Evolutionary conservation across 2,888 invertebrate genomes (phyloP), one percentile per base, ranked within the genome.

Genomic region (Neoascia interrupta): DNA sequence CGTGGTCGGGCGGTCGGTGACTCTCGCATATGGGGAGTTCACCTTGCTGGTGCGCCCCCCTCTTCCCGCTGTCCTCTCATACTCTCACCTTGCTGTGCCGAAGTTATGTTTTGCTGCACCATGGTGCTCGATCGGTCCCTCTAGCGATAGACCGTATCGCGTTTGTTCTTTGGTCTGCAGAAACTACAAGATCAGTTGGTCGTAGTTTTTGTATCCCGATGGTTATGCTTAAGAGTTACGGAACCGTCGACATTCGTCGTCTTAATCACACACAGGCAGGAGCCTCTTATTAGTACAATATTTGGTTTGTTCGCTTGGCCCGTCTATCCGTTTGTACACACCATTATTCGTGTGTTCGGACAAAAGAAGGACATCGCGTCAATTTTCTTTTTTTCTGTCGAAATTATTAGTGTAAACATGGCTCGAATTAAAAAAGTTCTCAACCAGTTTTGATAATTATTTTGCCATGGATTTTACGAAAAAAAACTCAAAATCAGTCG

Each of bases 21-120:
- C 75, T 76, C 60, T 60, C 64, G 1, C 23, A 61, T 60, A 54
- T 51, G 43, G 43, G 68, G 66, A 51, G 73, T 79, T 73, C 79
- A 79, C 79, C 79, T 79, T 79, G 66, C 53, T 74, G 58, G 58
- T 31, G n/a, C n/a, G n/a, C n/a, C n/a, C n/a, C n/a, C n/a, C n/a
- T n/a, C n/a, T n/a, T n/a, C n/a, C n/a, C n/a, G n/a, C n/a, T n/a
- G n/a, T 31, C n/a, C 31, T 31, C n/a, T 8, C 31, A 31, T n/a
- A n/a, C n/a, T n/a, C n/a, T n/a, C n/a, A n/a, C n/a, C n/a, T n/a
- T n/a, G n/a, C n/a, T n/a, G n/a, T n/a, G n/a, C n/a, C n/a, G n/a
- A n/a, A n/a, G n/a, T n/a, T n/a, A n/a, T n/a, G n/a, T n/a, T n/a
- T n/a, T n/a, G n/a, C n/a, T n/a, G n/a, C n/a, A n/a, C 26, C 26